Evolutionary conservation across 2,888 invertebrate genomes (phyloP), one percentile per base, ranked within the genome.

Genomic region (Nipponacmea schrenckii): DNA sequence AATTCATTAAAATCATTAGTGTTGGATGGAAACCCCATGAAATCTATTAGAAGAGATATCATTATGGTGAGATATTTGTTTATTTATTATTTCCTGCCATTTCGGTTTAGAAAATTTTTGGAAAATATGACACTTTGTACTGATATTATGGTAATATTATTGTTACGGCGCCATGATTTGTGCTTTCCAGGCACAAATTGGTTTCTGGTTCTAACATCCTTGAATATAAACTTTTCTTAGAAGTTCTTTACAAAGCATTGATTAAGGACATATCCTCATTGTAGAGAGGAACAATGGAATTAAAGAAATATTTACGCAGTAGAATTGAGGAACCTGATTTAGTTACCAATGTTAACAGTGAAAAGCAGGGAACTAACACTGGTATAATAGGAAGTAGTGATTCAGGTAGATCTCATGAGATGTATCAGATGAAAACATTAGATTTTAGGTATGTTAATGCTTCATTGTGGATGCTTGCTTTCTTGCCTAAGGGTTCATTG

Each of bases 1-100:
- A 93, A 94, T 0, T 94, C 95, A 85, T 90, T 97, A 72, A 94
- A 95, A 83, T 94, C 94, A 79, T 91, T 97, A 68, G 93, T 93
- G 76, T 91, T 96, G 83, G 95, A 96, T 79, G 96, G 96, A 7
- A 97, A 97, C 90, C 94, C 94, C 82, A 90, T 96, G 79, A 92
- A 94, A 81, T 93, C 93, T 69, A 93, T 97, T 44, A 90, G 96
- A 48, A 92, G 94, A 73, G 96, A 96, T 88, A 92, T 97, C 71
- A 91, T 96, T 69, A 92, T 93, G 85, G 90, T 89, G 78, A 56
- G 14, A 20, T 31, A 31, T 2, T 31, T 31, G 31, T 31, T 31
- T n/a, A n/a, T n/a, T n/a, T n/a, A n/a, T n/a, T n/a, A n/a, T n/a
- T 31, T 31, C 31, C 31, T 31, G 31, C 31, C 5, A 74, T 77